phyloP scores from a whole-genome alignment of 2,113 vertebrate genomes.

The Python bivittatus region DNA sequence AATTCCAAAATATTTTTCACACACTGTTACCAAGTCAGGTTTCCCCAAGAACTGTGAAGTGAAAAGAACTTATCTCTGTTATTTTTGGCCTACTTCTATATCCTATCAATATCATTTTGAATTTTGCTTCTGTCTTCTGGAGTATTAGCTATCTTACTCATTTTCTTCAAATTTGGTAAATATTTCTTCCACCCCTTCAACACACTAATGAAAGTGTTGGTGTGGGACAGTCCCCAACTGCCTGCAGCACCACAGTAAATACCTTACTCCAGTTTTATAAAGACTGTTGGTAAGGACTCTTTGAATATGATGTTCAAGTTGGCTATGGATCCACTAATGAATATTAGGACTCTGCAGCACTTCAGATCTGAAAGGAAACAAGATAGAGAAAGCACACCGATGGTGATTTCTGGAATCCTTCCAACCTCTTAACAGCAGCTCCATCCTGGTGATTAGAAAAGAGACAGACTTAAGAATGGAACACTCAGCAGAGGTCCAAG shows the following conservation, averaged over 20 bases:
- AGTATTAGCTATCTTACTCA: no score
- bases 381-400: not conserved
- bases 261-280: not conserved
- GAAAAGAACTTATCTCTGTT: no score
- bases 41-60: no score
- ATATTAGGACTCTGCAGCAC: not conserved
- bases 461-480: not conserved
- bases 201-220: no score
- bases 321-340: not conserved
- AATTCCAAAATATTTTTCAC: not conserved
- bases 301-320: not conserved
- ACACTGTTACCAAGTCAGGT: no score
- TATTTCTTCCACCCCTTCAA: no score
- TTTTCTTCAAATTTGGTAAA: no score
- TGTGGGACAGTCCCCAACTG: no score
- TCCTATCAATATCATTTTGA: no score
- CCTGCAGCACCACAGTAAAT: not conserved
- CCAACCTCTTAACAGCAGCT: not conserved
- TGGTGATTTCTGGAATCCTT: not conserved
- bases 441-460: not conserved
- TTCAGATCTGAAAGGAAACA: not conserved
- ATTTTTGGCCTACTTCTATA: no score
- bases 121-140: no score
- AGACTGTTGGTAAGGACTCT: not conserved
- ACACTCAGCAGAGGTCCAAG: not conserved